These are phyloP conservation scores for Platanista minor DNA, from an alignment of 2,113 vertebrate genomes.

Conservation along the genomic window DNA sequence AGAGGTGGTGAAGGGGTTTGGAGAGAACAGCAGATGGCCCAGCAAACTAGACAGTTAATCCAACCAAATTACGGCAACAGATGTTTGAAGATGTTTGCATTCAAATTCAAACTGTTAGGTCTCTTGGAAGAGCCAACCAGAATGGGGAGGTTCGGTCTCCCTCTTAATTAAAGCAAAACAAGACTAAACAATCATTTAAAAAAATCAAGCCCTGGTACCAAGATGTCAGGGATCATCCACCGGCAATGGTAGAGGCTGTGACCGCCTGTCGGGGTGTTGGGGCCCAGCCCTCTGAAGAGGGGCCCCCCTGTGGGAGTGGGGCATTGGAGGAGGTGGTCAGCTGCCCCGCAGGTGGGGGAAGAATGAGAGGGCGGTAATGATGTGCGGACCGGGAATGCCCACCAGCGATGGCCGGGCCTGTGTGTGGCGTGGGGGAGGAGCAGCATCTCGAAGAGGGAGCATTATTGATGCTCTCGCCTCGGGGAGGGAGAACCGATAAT, in stretches of 20 bases:
- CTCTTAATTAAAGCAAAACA: slow-evolving; percentile 71
- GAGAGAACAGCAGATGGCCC: slow-evolving; percentile 63
- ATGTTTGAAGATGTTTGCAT: slow-evolving; percentile 70
- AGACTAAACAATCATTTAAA: slow-evolving; percentile 54
- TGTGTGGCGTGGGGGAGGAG: slow-evolving; percentile 67
- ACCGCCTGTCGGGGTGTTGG: not conserved
- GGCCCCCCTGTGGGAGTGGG: accelerated
- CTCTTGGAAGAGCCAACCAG: slow-evolving; percentile 64
- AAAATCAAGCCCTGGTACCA: not conserved
- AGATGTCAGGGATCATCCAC: not conserved
- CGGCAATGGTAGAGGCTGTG: not conserved
- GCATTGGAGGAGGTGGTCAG: slow-evolving; percentile 29
- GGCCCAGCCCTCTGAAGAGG: not conserved
- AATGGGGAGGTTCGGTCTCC: slow-evolving; percentile 29
- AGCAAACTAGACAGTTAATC: slow-evolving; percentile 70
- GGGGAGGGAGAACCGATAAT: slow-evolving; percentile 91
- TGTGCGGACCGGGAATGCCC: slow-evolving; percentile 80
- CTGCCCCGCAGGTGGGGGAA: slow-evolving; percentile 67
- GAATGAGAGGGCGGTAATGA: slow-evolving; percentile 84
- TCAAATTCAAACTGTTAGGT: slow-evolving; percentile 65
- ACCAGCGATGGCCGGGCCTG: slow-evolving; percentile 77
- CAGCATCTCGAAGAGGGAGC: slow-evolving; percentile 78
- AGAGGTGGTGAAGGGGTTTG: not conserved
- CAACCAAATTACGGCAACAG: slow-evolving; percentile 78
- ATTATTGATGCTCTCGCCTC: slow-evolving; percentile 98